These are phyloP conservation scores for Cyrtonyx montezumae DNA, from an alignment of 2,113 vertebrate genomes.

Conservation along the genomic window DNA sequence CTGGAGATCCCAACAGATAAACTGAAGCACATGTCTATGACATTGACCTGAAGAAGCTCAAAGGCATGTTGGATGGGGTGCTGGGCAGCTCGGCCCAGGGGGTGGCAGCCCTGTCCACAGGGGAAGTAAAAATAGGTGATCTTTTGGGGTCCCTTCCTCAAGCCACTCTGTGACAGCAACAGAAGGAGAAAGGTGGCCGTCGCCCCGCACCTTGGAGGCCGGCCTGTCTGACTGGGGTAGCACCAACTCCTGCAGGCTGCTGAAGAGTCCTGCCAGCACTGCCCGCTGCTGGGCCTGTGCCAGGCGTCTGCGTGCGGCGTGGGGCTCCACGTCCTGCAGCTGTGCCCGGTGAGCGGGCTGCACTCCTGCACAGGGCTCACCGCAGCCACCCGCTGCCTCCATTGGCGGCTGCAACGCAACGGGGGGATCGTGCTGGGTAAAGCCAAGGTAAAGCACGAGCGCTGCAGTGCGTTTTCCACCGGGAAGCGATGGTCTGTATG, in stretches of 20 bases:
- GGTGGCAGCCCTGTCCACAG: too few relatives aligned
- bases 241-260: conserved; percentile 66
- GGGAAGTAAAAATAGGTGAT: too few relatives aligned
- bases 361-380: not conserved
- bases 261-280: conserved; percentile 74
- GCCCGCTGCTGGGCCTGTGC: conserved; percentile 72
- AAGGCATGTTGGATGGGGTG: too few relatives aligned
- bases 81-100: too few relatives aligned
- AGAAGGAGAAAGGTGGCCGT: not conserved
- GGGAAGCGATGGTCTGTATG: too few relatives aligned
- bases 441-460: too few relatives aligned
- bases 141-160: too few relatives aligned
- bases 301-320: conserved; percentile 60
- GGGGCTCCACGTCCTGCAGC: conserved; percentile 19
- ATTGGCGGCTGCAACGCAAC: conserved; percentile 67
- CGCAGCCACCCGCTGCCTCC: conserved; percentile 51
- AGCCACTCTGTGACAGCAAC: accelerated
- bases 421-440: not conserved
- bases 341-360: not conserved
- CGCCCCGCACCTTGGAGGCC: conserved; percentile 78
- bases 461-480: too few relatives aligned
- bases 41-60: too few relatives aligned
- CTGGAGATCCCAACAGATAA: not conserved
- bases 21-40: too few relatives aligned
- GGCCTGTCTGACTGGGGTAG: conserved; percentile 66